These are phyloP conservation scores for Hoplodrina blanda DNA, from an alignment of 2,888 invertebrate genomes.

Conservation along the genomic window DNA sequence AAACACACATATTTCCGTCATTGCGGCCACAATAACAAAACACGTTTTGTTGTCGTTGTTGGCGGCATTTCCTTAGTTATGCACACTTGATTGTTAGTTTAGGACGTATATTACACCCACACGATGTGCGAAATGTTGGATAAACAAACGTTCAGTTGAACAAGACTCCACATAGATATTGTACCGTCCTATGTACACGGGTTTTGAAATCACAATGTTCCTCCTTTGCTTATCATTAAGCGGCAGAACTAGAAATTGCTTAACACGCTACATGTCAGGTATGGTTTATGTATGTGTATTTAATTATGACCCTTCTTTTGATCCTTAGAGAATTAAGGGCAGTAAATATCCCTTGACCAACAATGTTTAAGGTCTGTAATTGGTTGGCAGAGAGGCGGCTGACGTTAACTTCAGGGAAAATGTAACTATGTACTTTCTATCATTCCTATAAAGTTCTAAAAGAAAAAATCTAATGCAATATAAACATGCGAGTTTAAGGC, in stretches of 20 bases:
- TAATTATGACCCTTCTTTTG: slow-evolving; percentile 3
- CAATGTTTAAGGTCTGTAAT: neutral
- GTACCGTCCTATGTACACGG: slow-evolving; percentile 62
- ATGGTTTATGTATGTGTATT: neutral
- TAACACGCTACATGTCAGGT: slow-evolving; percentile 21
- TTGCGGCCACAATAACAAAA: slow-evolving; percentile 50
- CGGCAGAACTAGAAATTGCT: slow-evolving; percentile 35
- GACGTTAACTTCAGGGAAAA: neutral
- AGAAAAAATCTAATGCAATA: no score
- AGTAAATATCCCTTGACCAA: neutral
- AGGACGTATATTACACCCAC: slow-evolving; percentile 68
- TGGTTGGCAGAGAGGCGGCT: neutral
- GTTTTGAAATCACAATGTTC: slow-evolving; percentile 25
- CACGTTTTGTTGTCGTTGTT: slow-evolving; percentile 40
- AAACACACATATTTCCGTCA: slow-evolving; percentile 42
- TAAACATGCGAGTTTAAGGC: no score
- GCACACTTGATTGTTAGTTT: slow-evolving; percentile 69
- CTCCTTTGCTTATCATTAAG: slow-evolving; percentile 47
- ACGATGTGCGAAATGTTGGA: slow-evolving; percentile 57
- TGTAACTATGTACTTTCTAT: no score
- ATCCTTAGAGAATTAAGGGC: neutral
- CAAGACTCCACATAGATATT: slow-evolving; percentile 61
- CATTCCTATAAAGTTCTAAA: no score
- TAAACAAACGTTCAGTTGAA: slow-evolving; percentile 63
- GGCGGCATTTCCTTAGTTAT: slow-evolving; percentile 59